Evolutionary conservation across 2,797 vertebrate species (phyloP), one percentile per base, ranked within the genome.

Genomic region (Anolis apletophallus): DNA sequence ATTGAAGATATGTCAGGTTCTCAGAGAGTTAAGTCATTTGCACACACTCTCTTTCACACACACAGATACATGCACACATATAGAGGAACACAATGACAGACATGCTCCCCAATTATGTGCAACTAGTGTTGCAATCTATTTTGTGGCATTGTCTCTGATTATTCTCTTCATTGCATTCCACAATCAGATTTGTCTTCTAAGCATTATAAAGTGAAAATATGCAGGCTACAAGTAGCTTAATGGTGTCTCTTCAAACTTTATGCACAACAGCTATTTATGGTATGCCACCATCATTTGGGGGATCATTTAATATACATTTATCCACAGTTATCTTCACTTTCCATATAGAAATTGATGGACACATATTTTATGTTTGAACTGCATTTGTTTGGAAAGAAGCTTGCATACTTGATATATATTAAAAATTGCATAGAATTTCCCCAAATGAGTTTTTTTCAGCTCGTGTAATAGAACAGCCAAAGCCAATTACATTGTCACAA

Each of bases 1-100:
- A 81, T 81, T 91, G 80, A 80, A 88, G 55, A 87, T 87, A 89
- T 87, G 87, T 91, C 86, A 90, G 80, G 68, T 76, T 89, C 88
- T 76, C 81, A 85, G 55, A 61, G 81, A 34, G 46, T 72, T 89
- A 92, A 91, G 83, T 78, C 67, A 80, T 91, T 90, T 93, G 85
- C 55, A 90, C 85, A 88, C 74, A 21, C n/a, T 64, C 61, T 29
- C 26, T 64, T 16, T 59, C 59, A 26, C 59, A 8, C 9, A 64
- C 61, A 64, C 61, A 59, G 57, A 29, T 29, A 29, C 26, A 29
- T 12, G 8, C 3, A 64, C 26, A 29, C 26, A 64, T 29, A 64
- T 64, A 26, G 6, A 64, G 61, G 3, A 64, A 29, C 61, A 64
- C 2, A 29, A 1, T 29, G 23, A 19, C 57, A 5, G 16, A 64